A percentile compares a stretch with the other conserved stretches of the same genome.
These are phyloP conservation scores for Ashinkailepas kermadecensis DNA, from an alignment of 2,888 invertebrate genomes.

Conservation along the genomic window DNA sequence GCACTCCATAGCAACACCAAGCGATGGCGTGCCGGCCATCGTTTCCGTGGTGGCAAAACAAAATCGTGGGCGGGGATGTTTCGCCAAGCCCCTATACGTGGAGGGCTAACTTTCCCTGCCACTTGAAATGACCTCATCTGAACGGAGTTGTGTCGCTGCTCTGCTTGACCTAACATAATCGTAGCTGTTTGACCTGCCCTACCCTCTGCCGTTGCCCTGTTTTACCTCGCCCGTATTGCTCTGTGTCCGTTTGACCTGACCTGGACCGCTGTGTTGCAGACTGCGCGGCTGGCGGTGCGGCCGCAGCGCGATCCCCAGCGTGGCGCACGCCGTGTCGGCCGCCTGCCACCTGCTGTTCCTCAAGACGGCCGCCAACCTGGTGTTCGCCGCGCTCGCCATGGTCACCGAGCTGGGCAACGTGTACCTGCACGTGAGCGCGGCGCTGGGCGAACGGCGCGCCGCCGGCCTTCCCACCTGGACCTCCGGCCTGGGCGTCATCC, in stretches of 20 bases:
- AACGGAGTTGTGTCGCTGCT: no score
- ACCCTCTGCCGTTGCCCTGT: no score
- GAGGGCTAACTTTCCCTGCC: no score
- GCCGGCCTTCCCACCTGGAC: not conserved
- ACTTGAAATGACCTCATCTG: no score
- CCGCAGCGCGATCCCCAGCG: not conserved
- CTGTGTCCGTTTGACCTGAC: not conserved
- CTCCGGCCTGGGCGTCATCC: not conserved
- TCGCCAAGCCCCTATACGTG: no score
- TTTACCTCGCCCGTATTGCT: no score
- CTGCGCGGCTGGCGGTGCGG: not conserved
- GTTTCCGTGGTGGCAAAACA: no score
- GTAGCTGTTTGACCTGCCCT: no score
- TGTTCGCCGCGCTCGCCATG: not conserved
- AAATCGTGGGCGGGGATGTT: no score
- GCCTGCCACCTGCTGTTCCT: slow-evolving; percentile 8
- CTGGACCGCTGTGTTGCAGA: not conserved
- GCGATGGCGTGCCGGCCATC: no score
- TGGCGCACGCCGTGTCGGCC: slow-evolving; percentile 8
- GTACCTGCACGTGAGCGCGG: not conserved
- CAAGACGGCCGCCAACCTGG: not conserved
- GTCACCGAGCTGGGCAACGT: not conserved
- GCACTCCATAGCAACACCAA: no score
- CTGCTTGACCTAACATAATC: no score
- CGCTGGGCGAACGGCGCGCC: not conserved